Evolutionary conservation across 1,140 invertebrate species (phyloP), one percentile per base, ranked within the genome.

Genomic region (Lucilia cuprina): DNA sequence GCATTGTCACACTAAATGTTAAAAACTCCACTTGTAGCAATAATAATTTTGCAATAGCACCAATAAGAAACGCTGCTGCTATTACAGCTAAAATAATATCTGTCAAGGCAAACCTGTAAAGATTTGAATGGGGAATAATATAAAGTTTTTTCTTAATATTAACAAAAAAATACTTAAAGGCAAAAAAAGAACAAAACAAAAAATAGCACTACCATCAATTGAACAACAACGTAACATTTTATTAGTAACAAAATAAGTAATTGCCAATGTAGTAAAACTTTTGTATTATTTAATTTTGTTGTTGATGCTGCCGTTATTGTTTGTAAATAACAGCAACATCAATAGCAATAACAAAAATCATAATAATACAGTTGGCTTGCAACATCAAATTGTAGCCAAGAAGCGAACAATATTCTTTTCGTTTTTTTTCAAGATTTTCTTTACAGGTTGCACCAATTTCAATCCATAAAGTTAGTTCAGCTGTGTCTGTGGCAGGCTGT

Each of bases 221-320:
- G 65, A 7, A 70, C 50, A 1, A 12, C 8, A 12, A 55, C 50
- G 17, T 55, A 55, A 55, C 50, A 55, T 55, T 55, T 55, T 13
- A 55, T 55, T 55, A 55, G 13, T n/a, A 55, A 55, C 50, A 55
- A 70, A 70, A 70, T 70, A 70, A 70, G 65, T 70, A 70, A 70
- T 70, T 70, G 65, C 65, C 65, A 19, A 19, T 21, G 21, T 10
- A 5, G 65, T 3, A 30, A 7, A 5, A 9, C 65, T 70, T 21
- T 21, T 19, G 9, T 10, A 12, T 70, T 70, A 19, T 21, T 70
- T 70, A 70, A 70, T 21, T 70, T 70, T 70, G 10, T 21, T 21
- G 4, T 70, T 70, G 13, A 12, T 60, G 14, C 55, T 60, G 14
- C 13, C 25, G 19, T 70, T 70, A 19, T 21, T 21, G 9, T 70